phyloP scores from a whole-genome alignment of 2,113 vertebrate species.

The Cynoglossus semilaevis region DNA sequence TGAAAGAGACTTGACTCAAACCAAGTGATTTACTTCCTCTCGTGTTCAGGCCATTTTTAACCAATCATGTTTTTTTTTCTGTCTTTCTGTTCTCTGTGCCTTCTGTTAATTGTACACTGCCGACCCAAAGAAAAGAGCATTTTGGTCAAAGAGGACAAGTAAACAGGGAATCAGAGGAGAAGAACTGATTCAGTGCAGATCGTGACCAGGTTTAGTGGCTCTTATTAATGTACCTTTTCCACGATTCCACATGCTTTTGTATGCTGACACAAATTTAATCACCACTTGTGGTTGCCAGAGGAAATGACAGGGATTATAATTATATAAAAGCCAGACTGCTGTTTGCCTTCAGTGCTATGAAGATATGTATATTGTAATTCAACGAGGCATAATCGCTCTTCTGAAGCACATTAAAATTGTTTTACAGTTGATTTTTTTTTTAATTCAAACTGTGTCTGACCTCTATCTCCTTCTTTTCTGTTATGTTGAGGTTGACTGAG shows the following conservation, averaged over 20 bases:
- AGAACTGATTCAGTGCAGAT: slow-evolving; percentile 39
- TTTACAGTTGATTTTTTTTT: slow-evolving; percentile 19
- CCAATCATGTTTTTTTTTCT: slow-evolving; percentile 53
- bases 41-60: slow-evolving; percentile 54
- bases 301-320: slow-evolving; percentile 57
- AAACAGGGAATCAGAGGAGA: slow-evolving; percentile 35
- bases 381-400: slow-evolving; percentile 24
- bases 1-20: slow-evolving; percentile 22
- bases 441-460: slow-evolving; percentile 3
- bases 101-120: slow-evolving; percentile 66
- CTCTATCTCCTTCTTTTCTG: slow-evolving; percentile 2
- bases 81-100: slow-evolving; percentile 53
- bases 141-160: slow-evolving; percentile 47
- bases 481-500: slow-evolving; percentile 29
- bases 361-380: slow-evolving; percentile 35
- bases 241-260: slow-evolving; percentile 38
- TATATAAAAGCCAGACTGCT: slow-evolving; percentile 37
- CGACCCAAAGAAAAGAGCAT: slow-evolving; percentile 50
- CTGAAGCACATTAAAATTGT: slow-evolving; percentile 18
- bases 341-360: slow-evolving; percentile 40
- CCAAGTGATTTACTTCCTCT: slow-evolving; percentile 55
- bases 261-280: slow-evolving; percentile 40
- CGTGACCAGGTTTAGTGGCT: slow-evolving; percentile 42
- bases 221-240: slow-evolving; percentile 63
- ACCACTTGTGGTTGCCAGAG: slow-evolving; percentile 53